Percentiles rank a stretch among this genome's conserved stretches.
These are phyloP conservation scores for Aphidoletes aphidimyza DNA, from an alignment of 2,888 invertebrate genomes.

Conservation along the genomic window DNA sequence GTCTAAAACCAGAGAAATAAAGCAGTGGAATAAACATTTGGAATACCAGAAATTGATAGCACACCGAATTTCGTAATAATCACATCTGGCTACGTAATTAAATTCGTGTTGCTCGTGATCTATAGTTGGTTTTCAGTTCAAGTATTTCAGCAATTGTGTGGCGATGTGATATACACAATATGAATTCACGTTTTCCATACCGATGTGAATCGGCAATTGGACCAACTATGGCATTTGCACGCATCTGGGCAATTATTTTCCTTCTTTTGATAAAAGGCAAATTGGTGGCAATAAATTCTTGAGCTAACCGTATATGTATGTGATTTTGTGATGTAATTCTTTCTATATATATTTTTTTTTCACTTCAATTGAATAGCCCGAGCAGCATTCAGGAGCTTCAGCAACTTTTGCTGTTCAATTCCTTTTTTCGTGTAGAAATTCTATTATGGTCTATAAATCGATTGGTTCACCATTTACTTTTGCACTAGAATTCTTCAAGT, in stretches of 20 bases:
- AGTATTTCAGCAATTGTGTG: background rate
- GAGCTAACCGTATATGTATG: background rate
- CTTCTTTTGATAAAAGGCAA: background rate
- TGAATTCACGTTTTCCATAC: conserved; percentile 1
- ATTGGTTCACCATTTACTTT: too few species aligned
- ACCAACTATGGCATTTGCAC: background rate
- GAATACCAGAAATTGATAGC: background rate
- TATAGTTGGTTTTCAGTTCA: background rate
- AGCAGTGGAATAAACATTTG: background rate
- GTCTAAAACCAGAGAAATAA: background rate
- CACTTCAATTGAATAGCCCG: too few species aligned
- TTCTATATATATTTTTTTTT: too few species aligned
- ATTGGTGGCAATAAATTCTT: conserved; percentile 6
- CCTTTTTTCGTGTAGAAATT: too few species aligned
- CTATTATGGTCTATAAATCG: too few species aligned
- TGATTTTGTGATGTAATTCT: background rate
- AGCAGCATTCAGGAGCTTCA: too few species aligned
- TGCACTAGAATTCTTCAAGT: too few species aligned
- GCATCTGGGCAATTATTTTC: background rate
- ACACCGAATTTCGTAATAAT: too few species aligned
- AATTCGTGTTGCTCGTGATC: background rate
- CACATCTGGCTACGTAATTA: background rate
- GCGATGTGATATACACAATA: background rate
- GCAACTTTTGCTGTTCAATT: too few species aligned
- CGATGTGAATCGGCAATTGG: background rate